Percentiles rank a stretch among this genome's conserved stretches.
Evolutionary conservation across 2,113 vertebrate genomes (phyloP).

Genomic region (Symphodus melops): DNA sequence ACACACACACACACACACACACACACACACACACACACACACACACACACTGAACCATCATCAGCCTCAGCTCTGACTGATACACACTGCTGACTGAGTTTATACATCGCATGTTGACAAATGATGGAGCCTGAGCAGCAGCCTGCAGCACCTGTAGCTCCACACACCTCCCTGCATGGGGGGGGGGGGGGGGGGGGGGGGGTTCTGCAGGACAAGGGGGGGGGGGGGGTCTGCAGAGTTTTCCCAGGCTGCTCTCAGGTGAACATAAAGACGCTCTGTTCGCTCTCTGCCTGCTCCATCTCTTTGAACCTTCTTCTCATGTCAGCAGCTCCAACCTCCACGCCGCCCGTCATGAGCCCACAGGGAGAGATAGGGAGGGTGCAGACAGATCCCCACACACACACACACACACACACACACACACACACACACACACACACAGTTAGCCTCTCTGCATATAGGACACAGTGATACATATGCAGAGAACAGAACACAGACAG

Average conservation of each 20-base stretch:
- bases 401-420: slow-evolving; percentile 11
- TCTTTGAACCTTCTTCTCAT: slow-evolving; percentile 76
- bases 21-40: slow-evolving; percentile 32
- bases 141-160: slow-evolving; percentile 75
- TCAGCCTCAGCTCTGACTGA: slow-evolving; percentile 49
- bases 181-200: not conserved
- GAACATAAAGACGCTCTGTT: slow-evolving; percentile 79
- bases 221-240: slow-evolving; percentile 38
- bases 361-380: slow-evolving; percentile 68
- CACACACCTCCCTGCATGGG: slow-evolving; percentile 64
- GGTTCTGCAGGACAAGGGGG: slow-evolving; percentile 35
- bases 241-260: slow-evolving; percentile 72
- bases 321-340: slow-evolving; percentile 72
- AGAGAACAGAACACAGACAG: no score
- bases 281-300: slow-evolving; percentile 63
- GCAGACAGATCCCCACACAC: slow-evolving; percentile 68
- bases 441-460: no score
- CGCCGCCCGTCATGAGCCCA: slow-evolving; percentile 71
- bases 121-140: slow-evolving; percentile 41
- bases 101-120: slow-evolving; percentile 24
- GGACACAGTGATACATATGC: no score
- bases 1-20: slow-evolving; percentile 23
- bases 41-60: slow-evolving; percentile 42
- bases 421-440: slow-evolving; percentile 3
- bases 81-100: slow-evolving; percentile 28